These are phyloP conservation scores for Ceratitis capitata DNA, from an alignment of 1,140 invertebrate genomes.

Conservation along the genomic window DNA sequence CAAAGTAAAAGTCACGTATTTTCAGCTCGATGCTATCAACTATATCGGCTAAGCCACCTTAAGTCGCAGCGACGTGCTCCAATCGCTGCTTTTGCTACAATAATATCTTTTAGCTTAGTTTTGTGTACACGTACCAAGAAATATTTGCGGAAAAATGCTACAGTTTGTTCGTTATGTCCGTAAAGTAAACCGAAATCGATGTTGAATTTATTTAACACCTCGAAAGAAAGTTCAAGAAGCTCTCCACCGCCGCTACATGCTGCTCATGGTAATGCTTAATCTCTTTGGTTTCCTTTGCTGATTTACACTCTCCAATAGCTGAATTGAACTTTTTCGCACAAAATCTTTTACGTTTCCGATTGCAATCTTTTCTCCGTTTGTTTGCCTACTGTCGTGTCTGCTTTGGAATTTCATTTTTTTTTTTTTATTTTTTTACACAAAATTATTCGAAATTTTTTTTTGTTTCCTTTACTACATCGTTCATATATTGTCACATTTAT, in stretches of 20 bases:
- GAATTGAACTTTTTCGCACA: neutral
- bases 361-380: neutral
- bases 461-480: neutral
- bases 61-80: neutral
- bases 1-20: conserved; percentile 9
- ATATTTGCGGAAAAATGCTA: neutral
- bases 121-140: neutral
- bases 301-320: too few relatives aligned
- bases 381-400: neutral
- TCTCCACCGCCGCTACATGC: too few relatives aligned
- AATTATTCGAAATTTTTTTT: neutral
- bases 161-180: neutral
- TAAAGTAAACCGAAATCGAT: neutral
- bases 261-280: neutral
- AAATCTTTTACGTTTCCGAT: neutral
- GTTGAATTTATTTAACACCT: neutral
- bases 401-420: neutral
- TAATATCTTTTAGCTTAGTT: neutral
- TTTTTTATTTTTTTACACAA: neutral
- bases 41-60: neutral
- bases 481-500: neutral
- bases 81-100: neutral
- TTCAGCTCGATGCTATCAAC: neutral
- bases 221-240: neutral
- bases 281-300: neutral